Conservation (phyloP, 2,888 invertebrate species). For the Dinocampus coccinellae region DNA sequence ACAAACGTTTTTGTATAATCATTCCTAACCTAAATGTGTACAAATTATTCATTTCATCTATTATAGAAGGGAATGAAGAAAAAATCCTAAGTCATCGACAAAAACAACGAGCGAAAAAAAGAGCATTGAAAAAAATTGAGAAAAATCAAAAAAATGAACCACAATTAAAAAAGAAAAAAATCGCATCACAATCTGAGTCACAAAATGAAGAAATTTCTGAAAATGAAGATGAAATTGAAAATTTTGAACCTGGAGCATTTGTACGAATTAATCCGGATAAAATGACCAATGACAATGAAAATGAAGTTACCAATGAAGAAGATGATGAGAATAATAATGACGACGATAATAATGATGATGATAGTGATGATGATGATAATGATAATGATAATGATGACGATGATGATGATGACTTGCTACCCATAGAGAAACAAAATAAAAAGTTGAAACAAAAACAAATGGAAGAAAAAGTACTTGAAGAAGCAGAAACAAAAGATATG, state of each 20-base stretch:
- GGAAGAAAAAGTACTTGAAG: slow-evolving; percentile 78
- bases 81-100: slow-evolving; percentile 79
- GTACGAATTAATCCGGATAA: slow-evolving; percentile 34
- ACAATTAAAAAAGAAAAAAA: slow-evolving; percentile 35
- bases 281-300: not conserved
- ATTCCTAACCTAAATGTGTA: not conserved
- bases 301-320: slow-evolving; percentile 45
- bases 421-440: slow-evolving; percentile 87
- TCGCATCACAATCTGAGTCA: slow-evolving; percentile 26
- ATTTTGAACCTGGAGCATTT: slow-evolving; percentile 41
- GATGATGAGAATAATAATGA: no score
- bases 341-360: slow-evolving; percentile 65
- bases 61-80: slow-evolving; percentile 70
- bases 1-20: not conserved
- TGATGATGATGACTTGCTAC: slow-evolving; percentile 78
- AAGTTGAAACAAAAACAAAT: slow-evolving; percentile 82
- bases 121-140: slow-evolving; percentile 63
- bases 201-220: no score
- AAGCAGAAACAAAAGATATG: slow-evolving; percentile 87
- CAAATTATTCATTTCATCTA: not conserved
- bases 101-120: slow-evolving; percentile 77
- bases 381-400: slow-evolving; percentile 72
- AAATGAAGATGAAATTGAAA: slow-evolving; percentile 33
- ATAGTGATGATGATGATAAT: slow-evolving; percentile 45
- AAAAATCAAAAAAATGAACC: slow-evolving; percentile 46